Percentiles rank a stretch among this genome's conserved stretches.
Evolutionary conservation across 2,113 vertebrate species (phyloP).

Genomic region (Trochalopteron elliotii): DNA sequence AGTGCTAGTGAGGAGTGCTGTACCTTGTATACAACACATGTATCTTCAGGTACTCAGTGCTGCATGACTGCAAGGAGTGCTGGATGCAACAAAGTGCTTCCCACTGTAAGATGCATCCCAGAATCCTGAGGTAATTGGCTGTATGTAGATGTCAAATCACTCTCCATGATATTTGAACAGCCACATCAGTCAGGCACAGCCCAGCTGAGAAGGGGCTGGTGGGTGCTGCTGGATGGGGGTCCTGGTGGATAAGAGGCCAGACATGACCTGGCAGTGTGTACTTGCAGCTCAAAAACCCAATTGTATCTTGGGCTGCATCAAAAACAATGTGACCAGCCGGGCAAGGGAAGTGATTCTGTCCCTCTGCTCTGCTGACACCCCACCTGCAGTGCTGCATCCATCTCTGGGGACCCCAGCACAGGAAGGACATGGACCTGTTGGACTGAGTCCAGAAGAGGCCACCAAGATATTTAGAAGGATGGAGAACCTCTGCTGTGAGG

Average conservation of each 20-base stretch:
- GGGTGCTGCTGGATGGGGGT: background rate
- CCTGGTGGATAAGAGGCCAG: background rate
- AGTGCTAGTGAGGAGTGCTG: background rate
- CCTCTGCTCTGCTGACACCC: too few relatives aligned
- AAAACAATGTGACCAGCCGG: fast-evolving
- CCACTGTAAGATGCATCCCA: too few relatives aligned
- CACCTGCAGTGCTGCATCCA: background rate
- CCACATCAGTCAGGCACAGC: background rate
- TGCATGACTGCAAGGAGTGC: background rate
- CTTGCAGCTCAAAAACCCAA: background rate
- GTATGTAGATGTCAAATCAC: too few relatives aligned
- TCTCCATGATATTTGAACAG: background rate
- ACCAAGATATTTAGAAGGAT: background rate
- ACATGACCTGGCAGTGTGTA: fast-evolving
- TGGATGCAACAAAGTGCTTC: background rate
- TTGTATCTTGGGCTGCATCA: background rate
- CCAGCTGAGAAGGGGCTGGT: background rate
- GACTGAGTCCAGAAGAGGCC: background rate
- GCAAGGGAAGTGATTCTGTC: fast-evolving
- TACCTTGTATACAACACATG: fast-evolving
- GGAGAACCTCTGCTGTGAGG: background rate
- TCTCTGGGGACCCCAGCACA: background rate
- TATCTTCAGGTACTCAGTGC: background rate
- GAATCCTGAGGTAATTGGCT: background rate
- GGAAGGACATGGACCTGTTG: fast-evolving